Percentiles rank a stretch among this genome's conserved stretches.
Conservation (phyloP, 1,140 invertebrate genomes). For the Drosophila hydei region DNA sequence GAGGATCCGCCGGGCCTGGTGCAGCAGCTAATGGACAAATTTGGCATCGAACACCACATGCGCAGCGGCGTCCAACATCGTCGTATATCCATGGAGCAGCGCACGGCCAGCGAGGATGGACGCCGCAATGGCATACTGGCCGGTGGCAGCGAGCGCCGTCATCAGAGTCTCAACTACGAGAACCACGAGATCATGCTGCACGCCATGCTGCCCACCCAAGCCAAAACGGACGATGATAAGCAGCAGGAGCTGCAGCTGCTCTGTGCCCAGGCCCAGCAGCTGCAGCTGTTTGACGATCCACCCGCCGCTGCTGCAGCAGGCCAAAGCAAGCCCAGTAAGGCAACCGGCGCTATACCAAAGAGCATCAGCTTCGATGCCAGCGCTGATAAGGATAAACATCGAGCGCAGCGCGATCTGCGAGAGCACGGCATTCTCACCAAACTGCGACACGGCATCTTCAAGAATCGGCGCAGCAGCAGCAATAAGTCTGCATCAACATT, state of each 20-base stretch:
- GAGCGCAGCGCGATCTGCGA: slow-evolving; percentile 83
- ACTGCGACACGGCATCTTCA: slow-evolving; percentile 87
- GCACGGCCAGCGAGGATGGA: slow-evolving; percentile 71
- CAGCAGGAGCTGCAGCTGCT: slow-evolving; percentile 62
- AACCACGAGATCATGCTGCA: slow-evolving; percentile 81
- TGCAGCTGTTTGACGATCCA: slow-evolving; percentile 39
- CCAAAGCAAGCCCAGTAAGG: slow-evolving; percentile 85
- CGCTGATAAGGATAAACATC: slow-evolving; percentile 87
- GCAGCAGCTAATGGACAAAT: slow-evolving; percentile 59
- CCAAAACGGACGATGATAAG: slow-evolving; percentile 72
- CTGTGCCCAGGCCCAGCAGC: slow-evolving; percentile 61
- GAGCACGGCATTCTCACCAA: slow-evolving; percentile 87
- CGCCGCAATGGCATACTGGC: slow-evolving; percentile 79
- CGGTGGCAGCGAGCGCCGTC: slow-evolving; percentile 52
- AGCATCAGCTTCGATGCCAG: slow-evolving; percentile 96
- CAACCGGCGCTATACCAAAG: slow-evolving; percentile 94
- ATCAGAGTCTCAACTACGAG: slow-evolving; percentile 82
- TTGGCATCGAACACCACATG: slow-evolving; percentile 50
- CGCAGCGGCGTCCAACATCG: slow-evolving; percentile 68
- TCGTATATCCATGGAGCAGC: slow-evolving; percentile 72
- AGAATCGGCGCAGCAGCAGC: slow-evolving; percentile 86
- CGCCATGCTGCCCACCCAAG: slow-evolving; percentile 37
- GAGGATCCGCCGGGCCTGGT: slow-evolving; percentile 48
- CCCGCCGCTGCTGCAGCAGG: background rate
- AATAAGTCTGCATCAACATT: slow-evolving; percentile 69